A percentile compares a stretch with the other conserved stretches of the same genome.
Conservation (phyloP, 2,113 vertebrate genomes). For the Tichodroma muraria region DNA sequence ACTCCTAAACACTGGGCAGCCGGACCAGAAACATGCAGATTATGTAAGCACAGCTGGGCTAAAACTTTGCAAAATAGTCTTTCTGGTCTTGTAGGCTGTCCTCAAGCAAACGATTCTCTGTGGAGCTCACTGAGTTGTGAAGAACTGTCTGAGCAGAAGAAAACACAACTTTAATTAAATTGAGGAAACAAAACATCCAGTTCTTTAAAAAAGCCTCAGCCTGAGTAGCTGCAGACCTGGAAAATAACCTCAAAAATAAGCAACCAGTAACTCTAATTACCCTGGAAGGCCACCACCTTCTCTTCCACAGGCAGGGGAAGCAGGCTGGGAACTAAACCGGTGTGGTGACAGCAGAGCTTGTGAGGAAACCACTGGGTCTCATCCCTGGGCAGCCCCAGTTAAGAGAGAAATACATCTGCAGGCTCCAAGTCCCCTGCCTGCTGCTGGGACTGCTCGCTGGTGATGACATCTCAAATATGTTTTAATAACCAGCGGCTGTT, state of each 20-base stretch:
- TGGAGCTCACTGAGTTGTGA: not conserved
- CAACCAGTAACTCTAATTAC: not conserved
- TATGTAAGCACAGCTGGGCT: not conserved
- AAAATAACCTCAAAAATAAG: not conserved
- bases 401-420: conserved; percentile 15
- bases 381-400: not conserved
- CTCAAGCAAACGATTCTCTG: not conserved
- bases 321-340: not conserved
- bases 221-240: not conserved
- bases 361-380: not conserved
- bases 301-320: not conserved
- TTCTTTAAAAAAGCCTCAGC: not conserved
- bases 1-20: not conserved
- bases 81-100: not conserved
- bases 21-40: not conserved
- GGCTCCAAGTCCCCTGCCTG: conserved; percentile 4
- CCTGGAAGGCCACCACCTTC: not conserved
- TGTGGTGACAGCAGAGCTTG: not conserved
- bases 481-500: conserved; percentile 69
- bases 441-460: conserved; percentile 16
- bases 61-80: not conserved
- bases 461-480: conserved; percentile 64
- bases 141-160: not conserved
- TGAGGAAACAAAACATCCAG: not conserved
- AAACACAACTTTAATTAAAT: not conserved